Percentiles rank a stretch among this genome's conserved stretches.
Evolutionary conservation across 1,140 invertebrate species (phyloP).

Genomic region (Drosophila baimaii): DNA sequence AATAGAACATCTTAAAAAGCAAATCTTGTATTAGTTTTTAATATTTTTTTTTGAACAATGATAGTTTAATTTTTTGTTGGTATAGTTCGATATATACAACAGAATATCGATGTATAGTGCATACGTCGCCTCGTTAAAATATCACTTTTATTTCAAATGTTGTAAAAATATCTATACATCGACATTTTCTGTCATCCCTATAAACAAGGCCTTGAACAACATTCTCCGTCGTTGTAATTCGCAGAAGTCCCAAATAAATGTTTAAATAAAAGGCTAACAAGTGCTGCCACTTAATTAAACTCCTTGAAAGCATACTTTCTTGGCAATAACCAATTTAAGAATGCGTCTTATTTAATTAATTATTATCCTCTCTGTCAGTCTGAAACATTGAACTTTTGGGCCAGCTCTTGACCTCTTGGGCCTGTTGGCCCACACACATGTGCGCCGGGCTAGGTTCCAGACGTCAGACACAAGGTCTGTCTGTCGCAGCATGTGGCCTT

Average conservation of each 20-base stretch:
- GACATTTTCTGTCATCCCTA: too few relatives aligned
- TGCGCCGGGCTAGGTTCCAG: slow-evolving; percentile 12
- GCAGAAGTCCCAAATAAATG: neutral
- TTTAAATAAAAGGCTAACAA: neutral
- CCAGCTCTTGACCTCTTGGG: slow-evolving; percentile 34
- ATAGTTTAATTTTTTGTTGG: too few relatives aligned
- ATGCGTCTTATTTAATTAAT: slow-evolving; percentile 29
- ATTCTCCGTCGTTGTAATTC: neutral
- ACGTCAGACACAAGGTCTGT: slow-evolving; percentile 42
- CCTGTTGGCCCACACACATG: slow-evolving; percentile 13
- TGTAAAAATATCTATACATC: too few relatives aligned
- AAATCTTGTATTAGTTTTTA: too few relatives aligned
- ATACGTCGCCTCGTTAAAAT: too few relatives aligned
- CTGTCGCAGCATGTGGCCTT: slow-evolving; percentile 39
- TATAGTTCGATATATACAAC: too few relatives aligned
- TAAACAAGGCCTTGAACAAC: too few relatives aligned
- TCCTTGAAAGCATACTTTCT: neutral
- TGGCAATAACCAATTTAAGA: neutral
- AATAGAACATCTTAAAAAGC: too few relatives aligned
- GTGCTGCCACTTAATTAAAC: neutral
- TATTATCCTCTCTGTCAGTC: neutral
- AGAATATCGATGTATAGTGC: too few relatives aligned
- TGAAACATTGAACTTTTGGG: slow-evolving; percentile 32
- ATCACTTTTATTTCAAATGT: too few relatives aligned
- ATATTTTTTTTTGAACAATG: too few relatives aligned